Evolutionary conservation across 2,797 vertebrate genomes (phyloP), one percentile per base, ranked within the genome.

Genomic region (Aulostomus chinensis): DNA sequence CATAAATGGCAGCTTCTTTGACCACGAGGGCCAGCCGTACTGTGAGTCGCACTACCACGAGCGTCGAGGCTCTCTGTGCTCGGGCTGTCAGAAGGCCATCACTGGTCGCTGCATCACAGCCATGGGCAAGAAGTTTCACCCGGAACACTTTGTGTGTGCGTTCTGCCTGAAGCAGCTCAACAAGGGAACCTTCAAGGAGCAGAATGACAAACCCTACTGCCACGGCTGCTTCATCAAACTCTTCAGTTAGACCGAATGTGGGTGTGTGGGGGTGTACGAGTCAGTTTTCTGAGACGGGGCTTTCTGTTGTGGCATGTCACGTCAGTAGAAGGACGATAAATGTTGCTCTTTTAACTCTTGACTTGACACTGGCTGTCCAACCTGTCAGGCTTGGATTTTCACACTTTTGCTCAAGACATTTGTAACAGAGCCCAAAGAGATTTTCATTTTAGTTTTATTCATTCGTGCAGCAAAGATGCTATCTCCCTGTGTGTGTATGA

Each of bases 131-230:
- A 98, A 98, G 88, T 98, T 98, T 78, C 96, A 98, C 85, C 96
- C 95, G 0, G 95, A 98, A 92, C 96, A 97, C 87, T 98, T 98
- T 58, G 94, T 95, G 82, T 98, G 96, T 37, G 95, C 96, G 81
- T 98, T 97, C 86, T 98, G 96, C 79, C 94, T 97, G 77, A 98
- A 97, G 86, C 95, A 97, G 88, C 95, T 97, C 50, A 97, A 98
- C 91, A 97, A 97, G 87, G 95, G 96, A 83, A 97, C 95, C 77
- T 97, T 97, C 89, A 98, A 98, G 83, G 95, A 98, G 90, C 96
- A 98, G 89, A 97, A 98, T 0, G 95, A 97, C 86, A 98, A 97
- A 87, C 96, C 96, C 25, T 98, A 98, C 89, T 98, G 96, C 80
- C 96, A 97, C 78, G 89, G 91, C 89, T 98, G 95, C 91, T 97